Conservation (phyloP, 1,140 invertebrate genomes). For the Globodera ellingtonae region DNA sequence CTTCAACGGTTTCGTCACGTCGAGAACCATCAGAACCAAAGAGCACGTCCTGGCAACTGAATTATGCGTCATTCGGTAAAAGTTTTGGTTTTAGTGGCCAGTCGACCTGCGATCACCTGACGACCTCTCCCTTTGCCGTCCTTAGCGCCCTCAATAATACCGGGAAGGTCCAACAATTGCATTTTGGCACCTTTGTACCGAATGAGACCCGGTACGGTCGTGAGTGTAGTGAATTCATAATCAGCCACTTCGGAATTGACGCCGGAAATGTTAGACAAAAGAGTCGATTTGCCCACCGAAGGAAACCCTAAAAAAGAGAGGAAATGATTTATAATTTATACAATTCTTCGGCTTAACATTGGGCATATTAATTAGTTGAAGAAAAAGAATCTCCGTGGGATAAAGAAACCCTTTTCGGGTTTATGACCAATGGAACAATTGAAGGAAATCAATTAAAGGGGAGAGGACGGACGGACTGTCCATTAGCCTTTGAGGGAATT, state of each 20-base stretch:
- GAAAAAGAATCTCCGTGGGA: not conserved
- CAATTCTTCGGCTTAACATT: not conserved
- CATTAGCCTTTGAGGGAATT: not conserved
- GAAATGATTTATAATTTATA: not conserved
- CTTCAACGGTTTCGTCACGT: slow-evolving; percentile 92
- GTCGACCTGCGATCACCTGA: slow-evolving; percentile 87
- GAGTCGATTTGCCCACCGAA: slow-evolving; percentile 96
- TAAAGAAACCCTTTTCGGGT: not conserved
- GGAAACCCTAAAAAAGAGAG: slow-evolving; percentile 79
- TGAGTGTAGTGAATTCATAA: slow-evolving; percentile 93
- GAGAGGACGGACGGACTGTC: too few relatives aligned
- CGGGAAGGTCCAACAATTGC: slow-evolving; percentile 94
- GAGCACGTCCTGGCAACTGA: slow-evolving; percentile 92
- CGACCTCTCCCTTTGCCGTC: slow-evolving; percentile 96
- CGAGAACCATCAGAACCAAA: slow-evolving; percentile 95
- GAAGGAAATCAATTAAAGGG: not conserved
- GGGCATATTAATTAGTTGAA: not conserved
- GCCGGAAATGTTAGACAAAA: slow-evolving; percentile 92
- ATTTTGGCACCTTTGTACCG: slow-evolving; percentile 99
- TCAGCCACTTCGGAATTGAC: slow-evolving; percentile 97
- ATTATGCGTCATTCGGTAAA: not conserved
- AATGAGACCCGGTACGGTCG: slow-evolving; percentile 98
- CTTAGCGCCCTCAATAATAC: slow-evolving; percentile 99
- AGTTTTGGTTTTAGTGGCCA: slow-evolving; percentile 23
- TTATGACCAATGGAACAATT: not conserved